phyloP scores from a whole-genome alignment of 2,113 vertebrate species.

The Oreochromis niloticus region DNA sequence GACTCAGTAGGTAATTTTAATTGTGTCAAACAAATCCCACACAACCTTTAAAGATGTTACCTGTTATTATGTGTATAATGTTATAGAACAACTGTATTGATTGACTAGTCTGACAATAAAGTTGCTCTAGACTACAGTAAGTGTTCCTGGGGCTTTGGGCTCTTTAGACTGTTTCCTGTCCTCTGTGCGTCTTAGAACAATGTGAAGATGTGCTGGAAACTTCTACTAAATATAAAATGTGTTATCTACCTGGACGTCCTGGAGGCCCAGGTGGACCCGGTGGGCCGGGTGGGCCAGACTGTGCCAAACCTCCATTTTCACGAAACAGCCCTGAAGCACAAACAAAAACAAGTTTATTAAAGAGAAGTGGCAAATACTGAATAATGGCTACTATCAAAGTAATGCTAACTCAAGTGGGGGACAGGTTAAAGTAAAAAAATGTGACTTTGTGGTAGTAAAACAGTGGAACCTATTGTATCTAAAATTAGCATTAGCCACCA shows the following conservation, averaged over 20 bases:
- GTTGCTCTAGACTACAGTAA: not conserved
- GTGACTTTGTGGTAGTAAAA: not conserved
- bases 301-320: not conserved
- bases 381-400: not conserved
- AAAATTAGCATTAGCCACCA: not conserved
- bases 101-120: not conserved
- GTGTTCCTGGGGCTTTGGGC: not conserved
- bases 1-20: not conserved
- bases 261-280: slow-evolving; percentile 67
- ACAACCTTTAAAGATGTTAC: not conserved
- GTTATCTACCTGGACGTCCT: slow-evolving; percentile 64
- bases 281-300: slow-evolving; percentile 50
- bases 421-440: not conserved
- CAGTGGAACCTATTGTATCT: not conserved
- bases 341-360: not conserved
- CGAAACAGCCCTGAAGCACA: slow-evolving; percentile 31
- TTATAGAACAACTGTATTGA: not conserved
- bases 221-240: not conserved
- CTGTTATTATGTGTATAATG: not conserved
- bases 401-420: not conserved
- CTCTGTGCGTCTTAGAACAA: not conserved
- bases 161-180: not conserved
- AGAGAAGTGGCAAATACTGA: not conserved
- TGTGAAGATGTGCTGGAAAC: not conserved
- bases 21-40: not conserved